Percentiles rank a stretch among this genome's conserved stretches.
Evolutionary conservation across 2,888 invertebrate species (phyloP).

Genomic region (Polietes domitor): DNA sequence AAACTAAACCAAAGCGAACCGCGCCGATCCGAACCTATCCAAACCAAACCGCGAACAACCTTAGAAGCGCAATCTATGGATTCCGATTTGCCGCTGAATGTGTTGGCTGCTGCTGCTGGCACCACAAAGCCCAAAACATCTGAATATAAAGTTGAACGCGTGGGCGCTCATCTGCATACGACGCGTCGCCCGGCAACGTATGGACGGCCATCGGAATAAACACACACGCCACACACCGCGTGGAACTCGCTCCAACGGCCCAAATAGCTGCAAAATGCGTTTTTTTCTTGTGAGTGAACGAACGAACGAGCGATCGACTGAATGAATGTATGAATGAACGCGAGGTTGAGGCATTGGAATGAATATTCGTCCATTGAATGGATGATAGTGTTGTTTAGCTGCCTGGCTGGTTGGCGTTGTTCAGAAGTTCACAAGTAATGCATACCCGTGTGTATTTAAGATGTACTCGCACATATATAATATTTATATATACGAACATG

Average conservation of each 20-base stretch:
- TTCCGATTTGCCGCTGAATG: slow-evolving; percentile 39
- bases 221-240: slow-evolving; percentile 38
- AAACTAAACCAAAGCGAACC: slow-evolving; percentile 10
- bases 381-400: background rate
- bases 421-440: slow-evolving; percentile 30
- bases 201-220: slow-evolving; percentile 4
- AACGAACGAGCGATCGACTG: slow-evolving; percentile 8
- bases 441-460: slow-evolving; percentile 16
- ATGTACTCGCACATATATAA: slow-evolving; percentile 23
- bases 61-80: slow-evolving; percentile 32
- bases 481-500: background rate
- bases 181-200: no score
- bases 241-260: slow-evolving; percentile 2
- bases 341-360: background rate
- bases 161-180: slow-evolving; percentile 62
- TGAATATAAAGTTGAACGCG: slow-evolving; percentile 60
- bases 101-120: slow-evolving; percentile 37
- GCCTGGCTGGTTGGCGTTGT: slow-evolving; percentile 15
- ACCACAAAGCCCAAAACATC: slow-evolving; percentile 42
- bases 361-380: background rate
- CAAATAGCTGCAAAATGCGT: slow-evolving; percentile 55
- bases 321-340: slow-evolving; percentile 5
- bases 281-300: slow-evolving; percentile 48
- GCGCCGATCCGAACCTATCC: no score
- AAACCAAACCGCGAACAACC: slow-evolving; percentile 6